Conservation (phyloP, 1,140 invertebrate genomes). For the Drosophila littoralis region DNA sequence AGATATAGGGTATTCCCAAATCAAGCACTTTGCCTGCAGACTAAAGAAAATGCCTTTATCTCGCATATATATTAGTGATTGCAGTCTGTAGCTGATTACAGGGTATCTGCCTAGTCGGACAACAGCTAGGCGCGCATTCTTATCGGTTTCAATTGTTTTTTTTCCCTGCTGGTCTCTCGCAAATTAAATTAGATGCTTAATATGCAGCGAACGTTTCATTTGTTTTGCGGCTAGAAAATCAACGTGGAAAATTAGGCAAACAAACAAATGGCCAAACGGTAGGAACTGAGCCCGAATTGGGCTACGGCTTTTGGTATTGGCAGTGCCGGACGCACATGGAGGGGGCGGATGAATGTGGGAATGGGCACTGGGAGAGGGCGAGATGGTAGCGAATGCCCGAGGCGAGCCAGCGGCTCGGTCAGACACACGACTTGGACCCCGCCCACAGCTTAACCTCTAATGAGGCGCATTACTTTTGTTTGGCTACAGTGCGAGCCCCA, state of each 20-base stretch:
- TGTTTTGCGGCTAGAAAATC: slow-evolving; percentile 83
- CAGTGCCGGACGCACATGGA: slow-evolving; percentile 7
- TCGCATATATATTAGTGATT: too few relatives aligned
- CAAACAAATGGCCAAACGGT: slow-evolving; percentile 51
- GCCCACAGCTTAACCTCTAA: slow-evolving; percentile 70
- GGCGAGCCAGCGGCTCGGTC: slow-evolving; percentile 16
- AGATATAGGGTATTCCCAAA: too few relatives aligned
- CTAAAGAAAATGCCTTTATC: too few relatives aligned
- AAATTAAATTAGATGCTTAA: slow-evolving; percentile 83
- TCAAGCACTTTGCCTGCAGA: too few relatives aligned
- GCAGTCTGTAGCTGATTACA: not conserved
- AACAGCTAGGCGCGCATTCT: not conserved
- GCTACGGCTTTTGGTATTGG: slow-evolving; percentile 13
- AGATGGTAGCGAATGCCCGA: slow-evolving; percentile 16
- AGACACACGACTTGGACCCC: slow-evolving; percentile 29
- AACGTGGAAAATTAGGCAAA: slow-evolving; percentile 82
- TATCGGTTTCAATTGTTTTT: slow-evolving; percentile 40
- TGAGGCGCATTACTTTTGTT: slow-evolving; percentile 77
- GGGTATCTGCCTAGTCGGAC: slow-evolving; percentile 2
- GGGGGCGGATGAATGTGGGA: not conserved
- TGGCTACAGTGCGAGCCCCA: not conserved
- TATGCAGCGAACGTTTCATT: slow-evolving; percentile 80
- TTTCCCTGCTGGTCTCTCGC: slow-evolving; percentile 30
- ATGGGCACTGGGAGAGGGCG: not conserved
- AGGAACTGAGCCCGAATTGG: slow-evolving; percentile 21